Percentiles rank a stretch among this genome's conserved stretches.
Conservation (phyloP, 2,113 vertebrate species). For the Willisornis vidua region DNA sequence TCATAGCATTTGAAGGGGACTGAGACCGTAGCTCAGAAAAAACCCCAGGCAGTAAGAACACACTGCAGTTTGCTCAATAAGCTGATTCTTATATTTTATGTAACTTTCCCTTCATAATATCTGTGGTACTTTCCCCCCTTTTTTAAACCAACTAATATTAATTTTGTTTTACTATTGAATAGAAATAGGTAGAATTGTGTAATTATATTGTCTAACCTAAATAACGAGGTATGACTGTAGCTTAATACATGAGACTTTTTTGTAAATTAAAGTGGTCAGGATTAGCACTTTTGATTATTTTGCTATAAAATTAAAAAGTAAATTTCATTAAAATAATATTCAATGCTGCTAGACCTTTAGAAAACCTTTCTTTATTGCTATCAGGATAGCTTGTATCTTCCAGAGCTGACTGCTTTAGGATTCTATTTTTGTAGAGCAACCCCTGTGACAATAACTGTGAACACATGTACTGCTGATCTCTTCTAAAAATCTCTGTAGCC, state of each 20-base stretch:
- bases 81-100: slow-evolving; percentile 49
- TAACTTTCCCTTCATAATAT: slow-evolving; percentile 50
- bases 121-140: slow-evolving; percentile 77
- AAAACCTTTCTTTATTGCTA: background rate
- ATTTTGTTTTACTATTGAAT: slow-evolving; percentile 59
- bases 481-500: background rate
- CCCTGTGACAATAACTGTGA: background rate
- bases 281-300: slow-evolving; percentile 78
- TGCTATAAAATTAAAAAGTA: slow-evolving; percentile 74
- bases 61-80: slow-evolving; percentile 28
- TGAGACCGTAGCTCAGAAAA: background rate
- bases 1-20: background rate
- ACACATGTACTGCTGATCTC: background rate
- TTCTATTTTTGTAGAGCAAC: background rate
- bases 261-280: slow-evolving; percentile 70
- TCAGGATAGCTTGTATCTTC: background rate
- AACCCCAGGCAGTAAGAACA: background rate
- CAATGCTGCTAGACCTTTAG: slow-evolving; percentile 72
- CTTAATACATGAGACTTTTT: slow-evolving; percentile 13
- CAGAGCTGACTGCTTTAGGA: background rate
- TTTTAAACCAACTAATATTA: slow-evolving; percentile 70
- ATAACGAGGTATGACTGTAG: slow-evolving; percentile 53
- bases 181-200: slow-evolving; percentile 59
- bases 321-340: slow-evolving; percentile 77
- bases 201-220: slow-evolving; percentile 60